Conservation (phyloP, 2,113 vertebrate species). For the Balaenoptera acutorostrata region DNA sequence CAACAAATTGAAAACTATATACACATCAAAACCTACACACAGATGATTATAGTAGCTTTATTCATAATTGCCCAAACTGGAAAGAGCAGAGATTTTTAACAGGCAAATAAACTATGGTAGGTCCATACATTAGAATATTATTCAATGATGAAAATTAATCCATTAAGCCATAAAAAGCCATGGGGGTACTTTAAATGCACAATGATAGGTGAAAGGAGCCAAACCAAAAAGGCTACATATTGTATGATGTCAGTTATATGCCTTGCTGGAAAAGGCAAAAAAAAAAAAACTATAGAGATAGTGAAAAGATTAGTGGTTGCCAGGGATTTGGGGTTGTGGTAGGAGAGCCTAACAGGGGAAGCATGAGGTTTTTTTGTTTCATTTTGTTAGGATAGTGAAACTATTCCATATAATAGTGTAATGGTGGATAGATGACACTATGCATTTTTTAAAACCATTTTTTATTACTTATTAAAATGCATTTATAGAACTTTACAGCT, state of each 20-base stretch:
- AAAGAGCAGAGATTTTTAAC: background rate
- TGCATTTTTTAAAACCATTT: background rate
- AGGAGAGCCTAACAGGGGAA: background rate
- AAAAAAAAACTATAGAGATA: background rate
- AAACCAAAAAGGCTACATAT: background rate
- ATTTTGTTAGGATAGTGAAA: background rate
- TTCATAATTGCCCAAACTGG: background rate
- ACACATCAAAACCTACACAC: background rate
- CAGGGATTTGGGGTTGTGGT: background rate
- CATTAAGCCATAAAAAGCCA: background rate
- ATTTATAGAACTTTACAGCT: background rate
- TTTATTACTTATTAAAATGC: background rate
- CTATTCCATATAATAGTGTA: background rate
- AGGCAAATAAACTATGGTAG: background rate
- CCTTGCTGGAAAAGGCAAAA: background rate
- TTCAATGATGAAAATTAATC: background rate
- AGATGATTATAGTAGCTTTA: background rate
- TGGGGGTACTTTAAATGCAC: background rate
- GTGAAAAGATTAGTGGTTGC: background rate
- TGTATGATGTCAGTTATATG: background rate
- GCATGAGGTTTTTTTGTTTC: background rate
- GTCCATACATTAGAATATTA: background rate
- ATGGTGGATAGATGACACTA: background rate
- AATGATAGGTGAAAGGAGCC: background rate
- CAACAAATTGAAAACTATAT: background rate